These are phyloP conservation scores for Oncorhynchus mykiss DNA, from an alignment of 2,113 vertebrate genomes.

Conservation along the genomic window DNA sequence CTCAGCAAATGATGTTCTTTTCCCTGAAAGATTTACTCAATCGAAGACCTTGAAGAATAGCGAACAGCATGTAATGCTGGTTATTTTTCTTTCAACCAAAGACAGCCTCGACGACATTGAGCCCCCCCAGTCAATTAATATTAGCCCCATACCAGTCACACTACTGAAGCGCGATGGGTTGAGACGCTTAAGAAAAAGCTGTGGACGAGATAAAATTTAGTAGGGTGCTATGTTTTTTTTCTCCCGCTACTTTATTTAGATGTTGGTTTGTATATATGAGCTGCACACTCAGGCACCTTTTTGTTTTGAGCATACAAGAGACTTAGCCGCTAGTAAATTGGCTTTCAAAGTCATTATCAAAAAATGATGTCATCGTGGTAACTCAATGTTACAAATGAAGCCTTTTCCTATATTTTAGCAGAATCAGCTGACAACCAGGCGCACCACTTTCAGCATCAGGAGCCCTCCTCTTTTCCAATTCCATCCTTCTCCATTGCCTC, in stretches of 20 bases:
- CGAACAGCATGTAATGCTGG: slow-evolving; percentile 42
- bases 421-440: no score
- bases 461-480: no score
- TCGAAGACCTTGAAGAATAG: slow-evolving; percentile 37
- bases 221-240: not conserved
- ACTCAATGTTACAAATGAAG: no score
- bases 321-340: not conserved
- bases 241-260: slow-evolving; percentile 26
- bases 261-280: slow-evolving; percentile 27
- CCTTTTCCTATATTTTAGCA: no score
- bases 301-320: no score
- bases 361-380: not conserved
- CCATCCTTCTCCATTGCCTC: no score
- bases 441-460: no score
- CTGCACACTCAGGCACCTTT: not conserved
- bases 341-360: not conserved
- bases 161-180: slow-evolving; percentile 16
- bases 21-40: slow-evolving; percentile 46
- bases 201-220: slow-evolving; percentile 30
- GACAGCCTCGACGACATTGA: slow-evolving; percentile 39
- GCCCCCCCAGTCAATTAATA: slow-evolving; percentile 55
- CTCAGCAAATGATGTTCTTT: slow-evolving; percentile 17
- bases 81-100: slow-evolving; percentile 49
- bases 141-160: slow-evolving; percentile 43
- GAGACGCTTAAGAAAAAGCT: slow-evolving; percentile 43